Evolutionary conservation across 2,113 vertebrate species (phyloP).

Genomic region (Ellobius talpinus): DNA sequence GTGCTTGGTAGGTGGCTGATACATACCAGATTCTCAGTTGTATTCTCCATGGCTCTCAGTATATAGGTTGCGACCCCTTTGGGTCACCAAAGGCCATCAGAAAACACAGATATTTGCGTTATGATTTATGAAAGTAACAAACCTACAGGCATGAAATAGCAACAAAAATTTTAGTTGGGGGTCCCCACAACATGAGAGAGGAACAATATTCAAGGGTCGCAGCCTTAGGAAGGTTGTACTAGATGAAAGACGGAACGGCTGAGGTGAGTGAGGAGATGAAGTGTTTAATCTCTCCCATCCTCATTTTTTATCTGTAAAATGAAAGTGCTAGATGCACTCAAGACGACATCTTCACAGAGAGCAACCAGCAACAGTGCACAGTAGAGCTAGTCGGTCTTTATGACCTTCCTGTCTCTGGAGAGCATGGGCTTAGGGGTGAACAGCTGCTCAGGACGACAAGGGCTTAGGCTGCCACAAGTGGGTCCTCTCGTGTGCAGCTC

Average conservation of each 20-base stretch:
- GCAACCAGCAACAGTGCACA: neutral
- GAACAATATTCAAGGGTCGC: neutral
- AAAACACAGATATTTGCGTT: neutral
- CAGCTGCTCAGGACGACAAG: neutral
- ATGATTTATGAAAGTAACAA: neutral
- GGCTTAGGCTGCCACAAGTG: neutral
- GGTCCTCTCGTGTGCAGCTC: neutral
- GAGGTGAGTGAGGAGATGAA: neutral
- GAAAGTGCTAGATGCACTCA: neutral
- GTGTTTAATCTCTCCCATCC: neutral
- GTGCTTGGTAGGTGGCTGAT: neutral
- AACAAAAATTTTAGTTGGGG: neutral
- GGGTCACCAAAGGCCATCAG: neutral
- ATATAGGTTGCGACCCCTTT: neutral
- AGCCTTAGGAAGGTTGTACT: neutral
- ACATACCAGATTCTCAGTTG: neutral
- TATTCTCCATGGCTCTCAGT: neutral
- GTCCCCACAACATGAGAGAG: neutral
- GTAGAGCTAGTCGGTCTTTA: neutral
- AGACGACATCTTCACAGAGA: neutral
- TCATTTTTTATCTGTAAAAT: constrained; percentile 4
- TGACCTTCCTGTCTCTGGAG: no score
- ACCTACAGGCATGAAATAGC: no score
- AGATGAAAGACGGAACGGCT: neutral
- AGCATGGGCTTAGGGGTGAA: neutral